Base-by-base conservation (phyloP, 2,888 invertebrate genomes). In the Uropetala carovei region DNA sequence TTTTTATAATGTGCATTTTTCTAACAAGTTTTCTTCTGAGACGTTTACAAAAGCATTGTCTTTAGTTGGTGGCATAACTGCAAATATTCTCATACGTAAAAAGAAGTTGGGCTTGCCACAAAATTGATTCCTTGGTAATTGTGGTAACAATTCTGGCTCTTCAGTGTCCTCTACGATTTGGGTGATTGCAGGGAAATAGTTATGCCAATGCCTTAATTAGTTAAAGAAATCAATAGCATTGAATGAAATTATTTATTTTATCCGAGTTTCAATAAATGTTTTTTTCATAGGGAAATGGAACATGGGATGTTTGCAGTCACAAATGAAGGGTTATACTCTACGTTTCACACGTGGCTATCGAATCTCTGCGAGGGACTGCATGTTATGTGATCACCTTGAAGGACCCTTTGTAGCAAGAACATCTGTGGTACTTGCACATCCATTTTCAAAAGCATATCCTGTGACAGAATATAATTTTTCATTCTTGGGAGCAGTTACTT, bases 351-450 rank as follows among this genome's bases (percentile, higher is more conserved):
- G 93, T 57, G 94, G 94, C 8, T 94, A 94, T 89, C 93, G 93
- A 18, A 93, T 94, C 86, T 94, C 94, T 0, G 75, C 93, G 4
- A 93, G 94, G 16, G 94, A 94, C 92, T 94, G 94, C 92, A 93
- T 94, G 93, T 93, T 93, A 84, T 94, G 94, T 93, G 94, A 94
- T 93, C 94, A 94, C 91, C 92, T 94, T 4, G 93, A 94, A 89
- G 94, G 94, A 9, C 94, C 94, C 10, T 94, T 94, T 92, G 92
- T 94, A 10, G 92, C 93, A 0, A 93, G 92, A 60, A 94, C 93
- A n/a, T 92, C 92, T 9, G 81, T 93, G 0, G 91, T 94, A 8
- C 89, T 82, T n/a, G 84, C 93, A 7, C 85, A 93, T 64, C 92
- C 89, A 0, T 93, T 94, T 43, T 93, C 93, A 64, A 93, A 93